Conservation (phyloP, 1,140 invertebrate species). For the Conopomorpha cramerella region DNA sequence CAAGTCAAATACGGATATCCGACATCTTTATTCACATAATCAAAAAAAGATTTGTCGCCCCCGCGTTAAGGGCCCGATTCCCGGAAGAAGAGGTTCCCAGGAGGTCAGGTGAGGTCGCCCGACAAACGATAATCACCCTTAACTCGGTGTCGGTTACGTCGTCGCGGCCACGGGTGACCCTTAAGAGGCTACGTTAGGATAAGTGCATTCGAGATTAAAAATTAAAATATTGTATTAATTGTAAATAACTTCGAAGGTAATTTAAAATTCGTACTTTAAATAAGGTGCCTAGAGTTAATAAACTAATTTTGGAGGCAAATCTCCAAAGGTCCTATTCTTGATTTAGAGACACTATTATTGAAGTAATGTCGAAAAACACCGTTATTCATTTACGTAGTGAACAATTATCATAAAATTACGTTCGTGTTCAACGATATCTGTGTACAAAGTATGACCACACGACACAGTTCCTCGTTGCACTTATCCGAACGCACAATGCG, state of each 20-base stretch:
- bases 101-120: conserved; percentile 13
- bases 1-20: conserved; percentile 12
- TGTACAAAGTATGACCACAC: too few species aligned
- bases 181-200: conserved; percentile 26
- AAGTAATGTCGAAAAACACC: too few species aligned
- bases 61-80: conserved; percentile 22
- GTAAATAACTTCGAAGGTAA: not conserved
- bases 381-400: too few species aligned
- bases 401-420: conserved; percentile 2
- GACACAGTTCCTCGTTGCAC: too few species aligned
- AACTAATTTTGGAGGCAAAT: too few species aligned
- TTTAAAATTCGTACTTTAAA: too few species aligned
- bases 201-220: conserved; percentile 6
- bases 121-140: conserved; percentile 42
- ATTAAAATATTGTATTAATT: not conserved
- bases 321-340: too few species aligned
- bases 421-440: not conserved
- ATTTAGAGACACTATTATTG: too few species aligned
- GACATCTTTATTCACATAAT: conserved; percentile 42
- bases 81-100: conserved; percentile 39
- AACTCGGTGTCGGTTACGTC: conserved; percentile 22
- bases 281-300: too few species aligned
- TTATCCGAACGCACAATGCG: conserved; percentile 23
- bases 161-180: conserved; percentile 28
- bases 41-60: conserved; percentile 46